Evolutionary conservation across 2,113 vertebrate species (phyloP).

Genomic region (Chinchilla lanigera): DNA sequence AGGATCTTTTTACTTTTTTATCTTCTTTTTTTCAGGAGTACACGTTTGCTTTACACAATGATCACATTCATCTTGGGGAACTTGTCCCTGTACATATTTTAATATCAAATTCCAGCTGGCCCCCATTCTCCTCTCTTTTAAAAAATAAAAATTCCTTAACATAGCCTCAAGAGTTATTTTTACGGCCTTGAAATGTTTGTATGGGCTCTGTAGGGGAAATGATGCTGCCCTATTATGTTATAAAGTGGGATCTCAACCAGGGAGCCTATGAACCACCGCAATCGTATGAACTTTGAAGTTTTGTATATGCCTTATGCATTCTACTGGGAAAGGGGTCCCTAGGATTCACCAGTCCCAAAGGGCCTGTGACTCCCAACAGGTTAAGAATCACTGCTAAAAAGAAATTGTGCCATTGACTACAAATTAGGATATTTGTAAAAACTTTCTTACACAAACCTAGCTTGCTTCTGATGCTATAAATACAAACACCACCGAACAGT

Average conservation of each 20-base stretch:
- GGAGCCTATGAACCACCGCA: neutral
- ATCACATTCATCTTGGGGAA: neutral
- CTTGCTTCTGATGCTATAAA: conserved; percentile 49
- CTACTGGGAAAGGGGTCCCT: conserved; percentile 7
- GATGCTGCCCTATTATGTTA: neutral
- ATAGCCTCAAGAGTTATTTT: conserved; percentile 9
- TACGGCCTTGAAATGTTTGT: neutral
- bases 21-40: neutral
- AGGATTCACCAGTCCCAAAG: conserved; percentile 16
- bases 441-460: conserved; percentile 45
- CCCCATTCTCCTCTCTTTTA: neutral
- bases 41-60: neutral
- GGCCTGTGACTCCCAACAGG: neutral
- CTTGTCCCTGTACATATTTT: neutral
- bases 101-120: conserved; percentile 3
- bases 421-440: neutral
- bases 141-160: conserved; percentile 50
- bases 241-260: neutral
- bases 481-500: neutral
- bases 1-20: neutral
- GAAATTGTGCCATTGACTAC: neutral
- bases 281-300: neutral
- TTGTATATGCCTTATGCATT: neutral
- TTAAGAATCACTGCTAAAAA: neutral
- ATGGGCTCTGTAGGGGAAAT: conserved; percentile 30